These are phyloP conservation scores for Psittacara wagleri DNA, from an alignment of 2,113 vertebrate species.

Conservation along the genomic window DNA sequence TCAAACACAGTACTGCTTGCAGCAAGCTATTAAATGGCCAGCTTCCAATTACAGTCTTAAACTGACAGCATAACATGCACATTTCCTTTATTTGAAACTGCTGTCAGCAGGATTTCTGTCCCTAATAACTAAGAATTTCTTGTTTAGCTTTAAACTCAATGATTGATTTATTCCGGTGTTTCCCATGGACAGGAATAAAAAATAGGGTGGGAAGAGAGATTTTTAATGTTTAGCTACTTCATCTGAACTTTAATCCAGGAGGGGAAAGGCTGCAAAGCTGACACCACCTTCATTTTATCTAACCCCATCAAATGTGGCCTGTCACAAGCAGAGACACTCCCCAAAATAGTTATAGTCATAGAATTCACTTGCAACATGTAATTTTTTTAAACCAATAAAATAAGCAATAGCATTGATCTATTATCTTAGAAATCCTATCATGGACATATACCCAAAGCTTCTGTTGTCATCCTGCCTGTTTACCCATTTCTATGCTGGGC, in stretches of 20 bases:
- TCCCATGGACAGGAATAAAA: neutral
- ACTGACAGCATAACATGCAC: neutral
- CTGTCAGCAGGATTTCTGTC: constrained; percentile 30
- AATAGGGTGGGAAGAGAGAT: neutral
- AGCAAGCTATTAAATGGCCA: neutral
- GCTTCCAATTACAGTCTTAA: neutral
- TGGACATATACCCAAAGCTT: neutral
- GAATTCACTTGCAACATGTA: neutral
- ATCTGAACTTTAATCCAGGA: neutral
- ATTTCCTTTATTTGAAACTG: constrained; percentile 30
- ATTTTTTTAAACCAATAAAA: neutral
- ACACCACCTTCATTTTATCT: neutral
- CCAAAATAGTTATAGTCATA: neutral
- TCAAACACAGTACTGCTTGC: constrained; percentile 21
- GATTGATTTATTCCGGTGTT: neutral
- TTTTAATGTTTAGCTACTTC: neutral
- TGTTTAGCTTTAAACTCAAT: constrained; percentile 18
- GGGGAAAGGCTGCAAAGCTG: neutral
- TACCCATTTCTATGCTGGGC: fast-evolving
- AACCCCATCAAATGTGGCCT: neutral
- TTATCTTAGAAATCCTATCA: neutral
- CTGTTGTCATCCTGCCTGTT: neutral
- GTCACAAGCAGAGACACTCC: neutral
- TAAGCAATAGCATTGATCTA: neutral
- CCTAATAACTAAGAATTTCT: neutral